These are phyloP conservation scores for Apolygus lucorum DNA, from an alignment of 1,140 invertebrate genomes.

Conservation along the genomic window DNA sequence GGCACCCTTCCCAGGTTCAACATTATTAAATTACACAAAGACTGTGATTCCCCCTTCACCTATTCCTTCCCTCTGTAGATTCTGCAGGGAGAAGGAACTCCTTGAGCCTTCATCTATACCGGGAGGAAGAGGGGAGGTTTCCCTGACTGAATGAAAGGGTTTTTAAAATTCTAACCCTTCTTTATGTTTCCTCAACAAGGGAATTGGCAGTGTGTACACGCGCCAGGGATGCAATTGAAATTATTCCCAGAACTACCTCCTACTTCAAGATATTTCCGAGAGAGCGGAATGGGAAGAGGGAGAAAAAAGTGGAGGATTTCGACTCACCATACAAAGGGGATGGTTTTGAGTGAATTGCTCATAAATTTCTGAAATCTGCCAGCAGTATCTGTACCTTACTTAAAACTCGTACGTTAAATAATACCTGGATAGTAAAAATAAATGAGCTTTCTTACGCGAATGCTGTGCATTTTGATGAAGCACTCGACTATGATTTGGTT, in stretches of 20 bases:
- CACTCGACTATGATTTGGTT: no score
- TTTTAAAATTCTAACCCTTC: slow-evolving; percentile 1
- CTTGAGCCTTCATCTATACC: background rate
- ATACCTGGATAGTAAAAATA: no score
- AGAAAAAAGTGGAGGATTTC: slow-evolving; percentile 15
- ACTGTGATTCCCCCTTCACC: slow-evolving; percentile 20
- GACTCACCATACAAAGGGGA: no score
- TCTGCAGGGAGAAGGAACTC: background rate
- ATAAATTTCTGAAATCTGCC: no score
- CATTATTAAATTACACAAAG: slow-evolving; percentile 17
- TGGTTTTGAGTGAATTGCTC: no score
- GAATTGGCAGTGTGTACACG: slow-evolving; percentile 15
- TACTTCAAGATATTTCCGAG: background rate
- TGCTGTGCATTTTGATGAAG: no score
- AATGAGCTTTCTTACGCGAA: no score
- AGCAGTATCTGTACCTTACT: no score
- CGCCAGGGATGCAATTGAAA: slow-evolving; percentile 3
- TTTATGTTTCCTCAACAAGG: background rate
- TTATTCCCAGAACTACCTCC: background rate
- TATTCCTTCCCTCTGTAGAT: slow-evolving; percentile 3
- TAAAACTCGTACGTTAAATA: no score
- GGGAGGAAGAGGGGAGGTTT: background rate
- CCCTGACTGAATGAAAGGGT: background rate
- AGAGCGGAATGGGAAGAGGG: background rate
- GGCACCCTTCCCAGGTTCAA: background rate